These are phyloP conservation scores for Neosilurus mollespiculum DNA, from an alignment of 2,797 vertebrate genomes.

Conservation along the genomic window DNA sequence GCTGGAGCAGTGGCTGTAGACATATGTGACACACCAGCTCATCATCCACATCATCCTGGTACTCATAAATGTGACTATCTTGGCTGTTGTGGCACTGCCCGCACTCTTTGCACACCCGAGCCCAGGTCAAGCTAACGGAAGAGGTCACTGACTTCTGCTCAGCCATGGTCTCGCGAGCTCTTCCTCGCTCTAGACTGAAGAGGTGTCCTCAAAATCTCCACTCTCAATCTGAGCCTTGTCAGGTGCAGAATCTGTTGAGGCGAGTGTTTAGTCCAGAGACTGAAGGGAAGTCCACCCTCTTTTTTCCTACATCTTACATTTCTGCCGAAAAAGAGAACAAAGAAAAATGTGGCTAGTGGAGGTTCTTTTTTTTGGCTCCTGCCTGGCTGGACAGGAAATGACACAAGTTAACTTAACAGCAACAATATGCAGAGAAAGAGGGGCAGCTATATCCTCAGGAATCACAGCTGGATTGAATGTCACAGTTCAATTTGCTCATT, in stretches of 20 bases:
- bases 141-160: conserved; percentile 66
- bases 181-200: not conserved
- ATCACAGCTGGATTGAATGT: conserved; percentile 66
- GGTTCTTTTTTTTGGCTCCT: conserved; percentile 57
- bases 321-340: conserved; percentile 66
- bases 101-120: conserved; percentile 83
- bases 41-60: conserved; percentile 90
- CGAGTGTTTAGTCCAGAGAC: conserved; percentile 34
- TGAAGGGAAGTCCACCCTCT: conserved; percentile 50
- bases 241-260: conserved; percentile 13
- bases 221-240: conserved; percentile 14
- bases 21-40: conserved; percentile 92
- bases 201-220: conserved; percentile 23
- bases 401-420: conserved; percentile 71
- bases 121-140: conserved; percentile 65
- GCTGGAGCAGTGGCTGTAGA: conserved; percentile 86
- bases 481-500: conserved; percentile 56
- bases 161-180: conserved; percentile 52
- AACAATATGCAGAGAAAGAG: conserved; percentile 69
- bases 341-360: conserved; percentile 54
- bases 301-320: conserved; percentile 64
- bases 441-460: conserved; percentile 76
- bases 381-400: conserved; percentile 74
- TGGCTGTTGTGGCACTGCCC: conserved; percentile 82
- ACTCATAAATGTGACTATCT: conserved; percentile 89